Evolutionary conservation across 2,888 invertebrate species (phyloP).

Genomic region (Cryptus viduatorius): DNA sequence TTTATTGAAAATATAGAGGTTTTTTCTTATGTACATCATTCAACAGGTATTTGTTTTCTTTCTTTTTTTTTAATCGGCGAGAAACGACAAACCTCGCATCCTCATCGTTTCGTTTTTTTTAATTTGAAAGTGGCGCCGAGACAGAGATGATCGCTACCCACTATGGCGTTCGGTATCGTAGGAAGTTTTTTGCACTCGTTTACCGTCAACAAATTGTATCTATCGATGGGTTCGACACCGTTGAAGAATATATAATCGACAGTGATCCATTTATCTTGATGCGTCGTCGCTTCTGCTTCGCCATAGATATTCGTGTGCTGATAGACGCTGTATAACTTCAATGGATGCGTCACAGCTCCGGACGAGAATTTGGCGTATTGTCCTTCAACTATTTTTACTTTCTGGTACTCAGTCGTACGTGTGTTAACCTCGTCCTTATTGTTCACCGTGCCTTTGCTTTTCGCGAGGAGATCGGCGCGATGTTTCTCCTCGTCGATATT

Average conservation of each 20-base stretch:
- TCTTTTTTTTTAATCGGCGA: background rate
- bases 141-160: constrained; percentile 94
- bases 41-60: background rate
- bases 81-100: background rate
- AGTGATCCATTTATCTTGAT: constrained; percentile 91
- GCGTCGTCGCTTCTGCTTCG: constrained; percentile 90
- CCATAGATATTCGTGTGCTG: constrained; percentile 85
- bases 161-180: constrained; percentile 90
- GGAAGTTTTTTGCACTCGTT: constrained; percentile 87
- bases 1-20: constrained; percentile 26
- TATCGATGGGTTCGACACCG: constrained; percentile 84
- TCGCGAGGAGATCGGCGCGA: constrained; percentile 9
- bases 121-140: constrained; percentile 91
- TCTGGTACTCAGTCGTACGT: constrained; percentile 72
- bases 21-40: constrained; percentile 41
- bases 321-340: constrained; percentile 91
- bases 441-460: constrained; percentile 26
- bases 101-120: constrained; percentile 77
- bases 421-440: constrained; percentile 69
- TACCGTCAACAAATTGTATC: constrained; percentile 89
- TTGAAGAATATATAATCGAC: constrained; percentile 97
- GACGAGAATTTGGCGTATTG: constrained; percentile 86
- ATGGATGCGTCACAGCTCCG: constrained; percentile 88
- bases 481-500: constrained; percentile 69
- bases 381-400: constrained; percentile 76